These are phyloP conservation scores for Crotalus tigris DNA, from an alignment of 2,113 vertebrate species.

Conservation along the genomic window DNA sequence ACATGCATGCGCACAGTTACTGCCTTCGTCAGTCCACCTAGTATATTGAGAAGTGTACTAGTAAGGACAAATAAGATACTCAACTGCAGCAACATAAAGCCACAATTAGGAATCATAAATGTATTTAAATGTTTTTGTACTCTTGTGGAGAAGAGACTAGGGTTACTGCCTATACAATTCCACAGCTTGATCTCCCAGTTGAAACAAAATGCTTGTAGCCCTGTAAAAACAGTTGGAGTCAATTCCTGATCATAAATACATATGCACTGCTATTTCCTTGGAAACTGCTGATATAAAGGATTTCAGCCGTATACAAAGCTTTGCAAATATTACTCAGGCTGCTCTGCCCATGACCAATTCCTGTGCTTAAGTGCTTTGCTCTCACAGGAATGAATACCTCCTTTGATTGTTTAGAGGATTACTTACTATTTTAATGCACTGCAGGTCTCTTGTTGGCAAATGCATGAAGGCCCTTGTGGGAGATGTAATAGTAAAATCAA, in stretches of 20 bases:
- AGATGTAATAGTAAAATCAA: slow-evolving; percentile 41
- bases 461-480: slow-evolving; percentile 20
- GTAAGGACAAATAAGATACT: not conserved
- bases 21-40: not conserved
- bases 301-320: not conserved
- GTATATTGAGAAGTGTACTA: not conserved
- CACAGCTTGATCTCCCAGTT: not conserved
- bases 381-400: not conserved
- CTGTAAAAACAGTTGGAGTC: not conserved
- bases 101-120: not conserved
- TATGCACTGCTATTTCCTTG: not conserved
- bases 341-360: slow-evolving; percentile 1
- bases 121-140: not conserved
- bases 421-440: slow-evolving; percentile 28
- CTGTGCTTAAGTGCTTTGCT: slow-evolving; percentile 1
- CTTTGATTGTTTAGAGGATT: slow-evolving; percentile 29
- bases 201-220: not conserved
- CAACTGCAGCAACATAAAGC: not conserved
- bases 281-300: not conserved
- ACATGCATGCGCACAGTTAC: not conserved
- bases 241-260: not conserved
- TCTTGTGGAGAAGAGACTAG: not conserved
- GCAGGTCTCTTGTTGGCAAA: slow-evolving; percentile 16
- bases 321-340: not conserved
- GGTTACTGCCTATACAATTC: not conserved